Conservation (phyloP, 2,113 vertebrate species). For the Aythya baeri region DNA sequence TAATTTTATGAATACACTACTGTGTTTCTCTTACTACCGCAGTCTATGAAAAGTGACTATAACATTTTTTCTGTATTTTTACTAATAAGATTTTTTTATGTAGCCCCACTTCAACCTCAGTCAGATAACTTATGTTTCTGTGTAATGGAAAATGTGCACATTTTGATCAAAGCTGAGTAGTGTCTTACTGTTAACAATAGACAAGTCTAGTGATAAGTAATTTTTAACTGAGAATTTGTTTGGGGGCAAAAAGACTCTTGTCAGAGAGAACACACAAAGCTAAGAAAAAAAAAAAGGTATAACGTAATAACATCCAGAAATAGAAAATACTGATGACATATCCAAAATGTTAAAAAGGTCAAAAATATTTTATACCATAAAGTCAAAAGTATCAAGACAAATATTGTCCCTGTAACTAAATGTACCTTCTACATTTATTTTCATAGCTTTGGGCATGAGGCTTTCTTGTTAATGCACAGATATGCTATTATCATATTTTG, state of each 20-base stretch:
- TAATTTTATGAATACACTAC: not conserved
- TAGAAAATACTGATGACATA: not conserved
- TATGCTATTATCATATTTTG: not conserved
- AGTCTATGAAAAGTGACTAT: not conserved
- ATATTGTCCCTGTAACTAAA: not conserved
- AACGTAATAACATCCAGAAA: not conserved
- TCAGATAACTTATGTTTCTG: not conserved
- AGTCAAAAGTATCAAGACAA: not conserved
- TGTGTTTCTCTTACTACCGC: not conserved
- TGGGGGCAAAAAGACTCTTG: not conserved
- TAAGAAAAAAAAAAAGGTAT: not conserved
- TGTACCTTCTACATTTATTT: not conserved
- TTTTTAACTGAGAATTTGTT: not conserved
- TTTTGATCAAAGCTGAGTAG: not conserved
- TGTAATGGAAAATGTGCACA: not conserved
- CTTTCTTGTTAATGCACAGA: not conserved
- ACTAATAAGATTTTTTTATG: not conserved
- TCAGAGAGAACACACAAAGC: not conserved
- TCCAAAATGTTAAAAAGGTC: not conserved
- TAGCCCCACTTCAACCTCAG: not conserved
- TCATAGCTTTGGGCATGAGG: not conserved
- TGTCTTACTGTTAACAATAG: not conserved
- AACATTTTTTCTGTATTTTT: not conserved
- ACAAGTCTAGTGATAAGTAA: fast-evolving
- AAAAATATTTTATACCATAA: not conserved